Base-by-base conservation (phyloP, 2,113 vertebrate genomes). In the Natator depressus region DNA sequence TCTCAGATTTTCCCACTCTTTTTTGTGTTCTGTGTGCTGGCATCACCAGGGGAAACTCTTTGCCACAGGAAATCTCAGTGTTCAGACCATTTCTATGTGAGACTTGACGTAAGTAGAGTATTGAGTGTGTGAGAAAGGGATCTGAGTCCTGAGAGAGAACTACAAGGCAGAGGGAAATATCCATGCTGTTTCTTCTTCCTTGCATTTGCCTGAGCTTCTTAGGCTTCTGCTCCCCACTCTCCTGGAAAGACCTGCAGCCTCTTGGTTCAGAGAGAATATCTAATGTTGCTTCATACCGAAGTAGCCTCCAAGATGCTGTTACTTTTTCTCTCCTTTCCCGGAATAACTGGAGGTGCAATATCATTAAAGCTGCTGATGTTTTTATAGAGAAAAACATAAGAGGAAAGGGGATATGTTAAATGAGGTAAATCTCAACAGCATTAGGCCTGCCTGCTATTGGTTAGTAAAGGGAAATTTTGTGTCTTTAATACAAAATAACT, bases 281-380 rank as follows among this genome's bases (percentile, higher is more conserved):
- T 88, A 62, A 84, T 85, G 29, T 91, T 7, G 0, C 20, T 94
- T 96, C 84, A 11, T 49, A 16, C 2, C 83, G 90, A 82, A 91
- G 31, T 94, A 89, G 35, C 89, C 49, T 84, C 54, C 87, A 84
- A 53, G 51, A 88, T 17, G 91, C 42, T 5, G 0, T 86, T 50
- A 54, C 72, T 83, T 47, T 92, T 88, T 22, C 83, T 90, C 94
- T 75, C 82, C 57, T 14, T 95, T 57, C 57, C 53, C 0, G 1
- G 78, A 17, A 46, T 96, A 89, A 93, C 91, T 29, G 93, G 83
- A 91, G 80, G 80, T 89, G 20, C 78, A 25, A 53, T 29, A 13
- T 92, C 57, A 65, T n/a, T 94, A 16, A 78, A 85, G 16, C 85
- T 95, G 25, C 38, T 85, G 14, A 38, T 76, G 53, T 22, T 92